Evolutionary conservation across 2,888 invertebrate species (phyloP), one percentile per base, ranked within the genome.

Genomic region (Timema cristinae): DNA sequence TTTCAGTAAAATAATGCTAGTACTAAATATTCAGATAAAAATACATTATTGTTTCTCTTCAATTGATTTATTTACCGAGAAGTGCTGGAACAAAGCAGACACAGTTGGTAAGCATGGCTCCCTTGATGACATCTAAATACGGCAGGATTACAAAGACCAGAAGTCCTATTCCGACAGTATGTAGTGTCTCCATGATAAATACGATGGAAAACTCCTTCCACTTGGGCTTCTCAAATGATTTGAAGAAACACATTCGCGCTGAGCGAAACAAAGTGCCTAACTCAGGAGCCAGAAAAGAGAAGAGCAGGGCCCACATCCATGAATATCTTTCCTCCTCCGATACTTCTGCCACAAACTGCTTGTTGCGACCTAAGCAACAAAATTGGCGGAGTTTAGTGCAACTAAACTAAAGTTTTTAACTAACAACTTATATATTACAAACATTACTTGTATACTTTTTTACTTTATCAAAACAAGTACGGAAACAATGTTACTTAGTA

Each of bases 81-180:
- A 90, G 83, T 16, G 92, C 92, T 4, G 98, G 98, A 61, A 97
- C 86, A 77, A 98, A 91, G 81, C 97, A 97, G 71, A 98, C 88
- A 79, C 97, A 97, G 82, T 97, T 97, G 49, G 97, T 97, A 76
- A 98, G 85, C 95, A 97, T 97, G 54, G 96, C 94, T 61, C 96
- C 97, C 82, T 95, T 94, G 71, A 97, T 91, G 7, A 95, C 94
- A 82, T 98, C 97, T 77, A 98, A 83, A 80, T 95, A 92, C 0
- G 98, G 98, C 68, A 98, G 85, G 67, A 98, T 90, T 75, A 91
- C 89, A 81, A 96, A 95, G 79, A 95, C 91, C 76, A 98, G 86
- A 59, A 97, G 81, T 0, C 92, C 94, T 76, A 96, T 83, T 50
- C 98, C 98, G 72, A 94, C 84, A 0, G 94, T 91, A 80, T 97